Percentiles rank a stretch among this genome's conserved stretches.
These are phyloP conservation scores for Melanotaenia nigrans DNA, from an alignment of 2,797 vertebrate species.

Conservation along the genomic window DNA sequence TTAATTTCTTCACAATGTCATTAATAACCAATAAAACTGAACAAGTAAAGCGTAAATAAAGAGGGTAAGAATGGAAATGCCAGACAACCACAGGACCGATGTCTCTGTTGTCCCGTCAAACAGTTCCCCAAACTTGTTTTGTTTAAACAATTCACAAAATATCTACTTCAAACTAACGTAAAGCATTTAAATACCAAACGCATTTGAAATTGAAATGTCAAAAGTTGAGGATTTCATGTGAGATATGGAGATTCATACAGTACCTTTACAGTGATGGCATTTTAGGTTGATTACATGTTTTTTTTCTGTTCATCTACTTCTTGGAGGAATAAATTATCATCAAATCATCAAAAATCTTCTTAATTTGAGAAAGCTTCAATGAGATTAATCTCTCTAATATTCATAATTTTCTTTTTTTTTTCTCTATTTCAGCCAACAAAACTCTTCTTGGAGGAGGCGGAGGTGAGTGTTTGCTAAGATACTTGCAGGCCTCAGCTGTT, in stretches of 20 bases:
- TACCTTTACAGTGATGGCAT: neutral
- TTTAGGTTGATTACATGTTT: neutral
- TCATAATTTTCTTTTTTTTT: conserved; percentile 27
- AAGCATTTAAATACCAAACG: neutral
- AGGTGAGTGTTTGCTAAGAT: conserved; percentile 67
- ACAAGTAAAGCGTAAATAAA: too few relatives aligned
- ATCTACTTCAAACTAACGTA: neutral
- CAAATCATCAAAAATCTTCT: neutral
- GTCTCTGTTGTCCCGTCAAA: neutral
- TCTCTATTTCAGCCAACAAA: conserved; percentile 83
- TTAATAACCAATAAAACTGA: too few relatives aligned
- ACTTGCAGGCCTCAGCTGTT: conserved; percentile 34
- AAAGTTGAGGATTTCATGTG: neutral
- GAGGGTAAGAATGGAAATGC: neutral
- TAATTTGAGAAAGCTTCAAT: neutral
- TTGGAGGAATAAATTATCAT: neutral
- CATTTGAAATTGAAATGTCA: neutral
- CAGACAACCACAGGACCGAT: neutral
- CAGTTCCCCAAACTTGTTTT: too few relatives aligned
- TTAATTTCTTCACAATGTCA: too few relatives aligned
- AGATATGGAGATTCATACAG: neutral
- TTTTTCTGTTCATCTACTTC: neutral
- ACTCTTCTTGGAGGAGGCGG: conserved; percentile 85
- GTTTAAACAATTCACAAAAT: neutral
- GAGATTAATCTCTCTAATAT: neutral